Base-by-base conservation (phyloP, 2,888 invertebrate genomes). In the Acanthococcus lagerstroemiae region DNA sequence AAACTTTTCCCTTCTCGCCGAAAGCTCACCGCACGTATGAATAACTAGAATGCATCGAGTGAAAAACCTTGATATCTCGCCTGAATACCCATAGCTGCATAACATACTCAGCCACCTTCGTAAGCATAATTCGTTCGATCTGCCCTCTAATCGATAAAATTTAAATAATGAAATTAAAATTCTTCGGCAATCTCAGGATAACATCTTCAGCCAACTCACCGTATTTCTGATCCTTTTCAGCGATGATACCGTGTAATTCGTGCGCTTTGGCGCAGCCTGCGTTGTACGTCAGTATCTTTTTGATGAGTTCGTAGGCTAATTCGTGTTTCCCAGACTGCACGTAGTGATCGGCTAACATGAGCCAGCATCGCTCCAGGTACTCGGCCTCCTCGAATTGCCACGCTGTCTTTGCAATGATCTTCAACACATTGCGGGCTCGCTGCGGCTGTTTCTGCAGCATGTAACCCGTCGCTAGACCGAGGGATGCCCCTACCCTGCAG, bases 321-420 rank as follows among this genome's bases (percentile, higher is more conserved):
- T 95, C 95, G 73, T 84, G 82, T 75, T 95, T 90, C 17, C 86
- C 86, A 72, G 84, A 86, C 73, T 87, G 87, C 61, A 89, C 82
- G 73, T 90, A 95, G 70, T 88, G 87, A 70, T 96, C 95, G 0
- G 93, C 90, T n/a, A 96, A 79, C 54, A 96, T 80, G 6, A 97
- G 75, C 97, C 97, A 97, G 75, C 94, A 90, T 68, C 90, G 84
- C 78, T 97, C 97, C 68, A 97, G 79, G 73, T 95, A 94, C 73
- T 96, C 95, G 0, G 95, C 94, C 73, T 95, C 95, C 75, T 95
- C 94, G 71, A 95, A 91, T 15, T 87, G 92, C 96, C 96, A 97
- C 0, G 81, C 79, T 60, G 85, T 84, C 70, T 91, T 89, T 0
- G 88, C 83, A 19, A 96, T 84, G 26, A 93, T 80, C 76, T 97